A percentile compares a stretch with the other conserved stretches of the same genome.
phyloP scores from a whole-genome alignment of 1,140 invertebrate species.

The Hesperophylax magnus region DNA sequence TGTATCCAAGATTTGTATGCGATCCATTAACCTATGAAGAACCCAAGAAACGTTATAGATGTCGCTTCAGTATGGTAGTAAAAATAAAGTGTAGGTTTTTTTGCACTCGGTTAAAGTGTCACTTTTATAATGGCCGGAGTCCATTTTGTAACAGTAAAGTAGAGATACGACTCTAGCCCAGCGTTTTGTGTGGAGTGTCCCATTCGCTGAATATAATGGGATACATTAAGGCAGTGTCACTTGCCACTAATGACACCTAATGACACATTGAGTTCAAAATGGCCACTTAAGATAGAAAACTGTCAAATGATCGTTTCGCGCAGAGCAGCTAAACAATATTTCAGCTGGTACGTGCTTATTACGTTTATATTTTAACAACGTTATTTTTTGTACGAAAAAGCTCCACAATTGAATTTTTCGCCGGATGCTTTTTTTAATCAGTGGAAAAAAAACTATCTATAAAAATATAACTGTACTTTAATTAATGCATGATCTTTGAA shows the following conservation, averaged over 20 bases:
- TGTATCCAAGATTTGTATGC: background rate
- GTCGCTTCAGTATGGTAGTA: too few relatives aligned
- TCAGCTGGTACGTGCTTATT: too few relatives aligned
- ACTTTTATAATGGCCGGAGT: slow-evolving; percentile 15
- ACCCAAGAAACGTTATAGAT: too few relatives aligned
- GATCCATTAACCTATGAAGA: background rate
- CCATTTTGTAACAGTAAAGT: slow-evolving; percentile 33
- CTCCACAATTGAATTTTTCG: too few relatives aligned
- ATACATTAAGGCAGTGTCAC: slow-evolving; percentile 37
- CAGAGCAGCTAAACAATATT: background rate
- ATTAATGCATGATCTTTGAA: too few relatives aligned
- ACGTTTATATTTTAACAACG: too few relatives aligned
- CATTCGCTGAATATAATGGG: slow-evolving; percentile 38
- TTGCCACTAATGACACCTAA: slow-evolving; percentile 51
- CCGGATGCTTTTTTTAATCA: too few relatives aligned
- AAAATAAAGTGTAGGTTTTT: background rate
- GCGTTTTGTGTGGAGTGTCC: slow-evolving; percentile 21
- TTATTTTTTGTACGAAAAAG: too few relatives aligned
- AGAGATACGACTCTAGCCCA: slow-evolving; percentile 17
- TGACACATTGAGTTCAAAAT: slow-evolving; percentile 46
- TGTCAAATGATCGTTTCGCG: slow-evolving; percentile 43
- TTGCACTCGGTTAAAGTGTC: slow-evolving; percentile 3
- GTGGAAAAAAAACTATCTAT: too few relatives aligned
- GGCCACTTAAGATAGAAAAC: slow-evolving; percentile 50
- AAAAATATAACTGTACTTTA: too few relatives aligned